phyloP scores from a whole-genome alignment of 1,140 invertebrate species.

The Zophobas atratus region DNA sequence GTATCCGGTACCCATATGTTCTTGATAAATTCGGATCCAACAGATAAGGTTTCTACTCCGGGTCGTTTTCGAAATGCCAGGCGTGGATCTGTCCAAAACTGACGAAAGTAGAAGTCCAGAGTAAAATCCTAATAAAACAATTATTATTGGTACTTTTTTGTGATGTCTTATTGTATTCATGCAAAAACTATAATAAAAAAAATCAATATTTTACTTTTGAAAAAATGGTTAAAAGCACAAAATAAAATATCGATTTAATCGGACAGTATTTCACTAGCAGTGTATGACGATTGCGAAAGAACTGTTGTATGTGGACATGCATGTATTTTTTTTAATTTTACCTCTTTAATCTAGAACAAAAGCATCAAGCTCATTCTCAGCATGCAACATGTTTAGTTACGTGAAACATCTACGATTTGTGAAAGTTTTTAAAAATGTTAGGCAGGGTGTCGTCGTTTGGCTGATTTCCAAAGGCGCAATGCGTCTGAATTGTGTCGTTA shows the following conservation, averaged over 20 bases:
- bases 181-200: not conserved
- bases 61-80: conserved; percentile 90
- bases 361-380: conserved; percentile 23
- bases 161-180: not conserved
- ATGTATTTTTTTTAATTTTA: conserved; percentile 20
- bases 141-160: not conserved
- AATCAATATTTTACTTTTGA: too few relatives aligned
- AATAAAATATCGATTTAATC: not conserved
- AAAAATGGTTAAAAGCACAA: too few relatives aligned
- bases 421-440: conserved; percentile 7
- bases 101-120: conserved; percentile 98
- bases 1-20: conserved; percentile 99
- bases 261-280: not conserved
- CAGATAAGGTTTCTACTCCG: conserved; percentile 90
- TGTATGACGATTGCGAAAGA: not conserved
- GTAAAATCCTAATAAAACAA: conserved; percentile 89
- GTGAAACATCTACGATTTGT: not conserved
- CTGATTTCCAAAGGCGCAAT: conserved; percentile 50
- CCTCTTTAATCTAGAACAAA: not conserved
- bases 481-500: conserved; percentile 29
- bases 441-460: conserved; percentile 41
- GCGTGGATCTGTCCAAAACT: conserved; percentile 97
- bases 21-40: conserved; percentile 95
- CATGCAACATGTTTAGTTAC: conserved; percentile 41
- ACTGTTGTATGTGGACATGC: not conserved